Evolutionary conservation across 2,888 invertebrate species (phyloP), one percentile per base, ranked within the genome.

Genomic region (Lycophotia porphyrea): DNA sequence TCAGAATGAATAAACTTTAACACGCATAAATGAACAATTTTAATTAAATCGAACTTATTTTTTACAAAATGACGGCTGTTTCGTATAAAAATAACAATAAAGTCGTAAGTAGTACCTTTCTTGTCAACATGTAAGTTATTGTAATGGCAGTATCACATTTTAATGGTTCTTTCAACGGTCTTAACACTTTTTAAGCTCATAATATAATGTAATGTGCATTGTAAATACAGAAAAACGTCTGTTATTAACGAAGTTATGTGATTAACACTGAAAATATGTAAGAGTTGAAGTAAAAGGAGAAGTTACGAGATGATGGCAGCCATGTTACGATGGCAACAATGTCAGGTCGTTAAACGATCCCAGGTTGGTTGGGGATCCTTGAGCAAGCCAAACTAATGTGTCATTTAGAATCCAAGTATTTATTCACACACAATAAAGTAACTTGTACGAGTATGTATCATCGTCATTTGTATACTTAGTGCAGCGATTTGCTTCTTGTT

Each of bases 211-310:
- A 84, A 88, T 88, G 82, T 78, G 60, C 58, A 74, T 76, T 87
- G 78, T 88, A 88, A 88, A 88, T 88, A 74, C 66, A 80, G 81
- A 76, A 67, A 76, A 79, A 74, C 70, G 87, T 82, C 86, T 63
- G 82, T 82, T 85, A 88, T 84, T 86, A 86, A 81, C 76, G 77
- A 84, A 87, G 86, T 88, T 83, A 87, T 88, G 85, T 82, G 86
- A 86, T 88, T 86, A 88, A 83, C 84, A 81, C 76, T 81, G 79
- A 74, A 76, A 81, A 87, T 83, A 82, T 81, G 76, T 78, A 84
- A 76, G 82, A 71, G 74, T 82, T 85, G 72, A 75, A 44, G 78
- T 81, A 78, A 82, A 82, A 86, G 60, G 66, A 44, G 78, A 61
- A 88, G 74, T 88, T 87, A 88, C 65, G 86, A 65, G 69, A 70